Evolutionary conservation across 2,113 vertebrate genomes (phyloP).

Genomic region (Campylomormyrus tamandua): DNA sequence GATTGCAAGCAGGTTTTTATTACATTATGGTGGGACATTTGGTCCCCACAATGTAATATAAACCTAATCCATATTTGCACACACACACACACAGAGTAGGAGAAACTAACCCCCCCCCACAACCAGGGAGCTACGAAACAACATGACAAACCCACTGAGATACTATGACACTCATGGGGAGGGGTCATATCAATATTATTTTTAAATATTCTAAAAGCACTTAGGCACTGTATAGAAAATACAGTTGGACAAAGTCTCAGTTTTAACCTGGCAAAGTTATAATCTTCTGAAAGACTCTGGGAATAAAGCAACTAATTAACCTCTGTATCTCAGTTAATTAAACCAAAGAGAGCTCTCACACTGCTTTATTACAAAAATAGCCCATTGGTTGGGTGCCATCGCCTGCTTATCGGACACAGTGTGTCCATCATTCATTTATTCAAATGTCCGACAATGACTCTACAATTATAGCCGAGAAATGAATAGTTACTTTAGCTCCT

Average conservation of each 20-base stretch:
- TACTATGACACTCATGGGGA: neutral
- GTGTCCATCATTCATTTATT: slow-evolving; percentile 20
- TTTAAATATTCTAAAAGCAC: neutral
- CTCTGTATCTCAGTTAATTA: slow-evolving; percentile 11
- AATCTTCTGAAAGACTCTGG: neutral
- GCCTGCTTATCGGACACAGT: neutral
- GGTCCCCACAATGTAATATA: neutral
- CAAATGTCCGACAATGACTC: slow-evolving; percentile 18
- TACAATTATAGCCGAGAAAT: slow-evolving; percentile 19
- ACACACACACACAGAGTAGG: neutral
- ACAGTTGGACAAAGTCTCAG: neutral
- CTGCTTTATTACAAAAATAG: neutral
- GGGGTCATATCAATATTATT: neutral
- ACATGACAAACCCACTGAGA: neutral
- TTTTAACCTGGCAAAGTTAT: neutral
- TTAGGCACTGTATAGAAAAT: neutral
- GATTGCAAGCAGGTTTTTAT: neutral
- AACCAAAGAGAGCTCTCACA: neutral
- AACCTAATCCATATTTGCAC: neutral
- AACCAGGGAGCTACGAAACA: neutral
- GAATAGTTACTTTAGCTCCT: neutral
- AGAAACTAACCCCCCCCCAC: neutral
- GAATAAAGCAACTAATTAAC: slow-evolving; percentile 19
- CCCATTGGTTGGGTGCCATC: too few species aligned
- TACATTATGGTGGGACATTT: too few species aligned